Conservation (phyloP, 1,140 invertebrate genomes). For the Matsumurasca onukii region DNA sequence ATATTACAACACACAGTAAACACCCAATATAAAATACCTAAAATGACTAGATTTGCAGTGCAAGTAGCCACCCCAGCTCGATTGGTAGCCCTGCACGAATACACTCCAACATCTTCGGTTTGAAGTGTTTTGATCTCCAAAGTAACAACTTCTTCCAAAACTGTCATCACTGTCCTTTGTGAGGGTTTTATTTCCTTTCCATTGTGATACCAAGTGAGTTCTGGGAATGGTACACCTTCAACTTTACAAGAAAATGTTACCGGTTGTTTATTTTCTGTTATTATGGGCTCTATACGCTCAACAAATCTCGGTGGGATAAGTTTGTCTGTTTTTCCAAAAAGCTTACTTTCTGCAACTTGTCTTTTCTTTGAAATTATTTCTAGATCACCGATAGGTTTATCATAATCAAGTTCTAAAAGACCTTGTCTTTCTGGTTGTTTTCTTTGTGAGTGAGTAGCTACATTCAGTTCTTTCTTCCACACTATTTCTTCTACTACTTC, state of each 20-base stretch:
- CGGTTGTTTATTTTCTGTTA: conserved; percentile 60
- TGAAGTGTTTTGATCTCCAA: conserved; percentile 65
- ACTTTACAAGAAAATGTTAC: conserved; percentile 66
- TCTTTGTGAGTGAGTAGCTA: conserved; percentile 54
- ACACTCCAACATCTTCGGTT: conserved; percentile 72
- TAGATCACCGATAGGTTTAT: conserved; percentile 56
- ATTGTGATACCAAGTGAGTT: conserved; percentile 78
- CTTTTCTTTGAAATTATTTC: conserved; percentile 54
- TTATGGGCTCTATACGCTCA: conserved; percentile 66
- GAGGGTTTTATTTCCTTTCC: conserved; percentile 62
- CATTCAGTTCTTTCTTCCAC: conserved; percentile 53
- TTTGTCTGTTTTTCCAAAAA: conserved; percentile 37
- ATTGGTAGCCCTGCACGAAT: conserved; percentile 77
- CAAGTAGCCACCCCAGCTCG: conserved; percentile 75
- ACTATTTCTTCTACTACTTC: conserved; percentile 47
- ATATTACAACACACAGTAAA: conserved; percentile 29
- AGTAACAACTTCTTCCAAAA: conserved; percentile 60
- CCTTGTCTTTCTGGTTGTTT: conserved; percentile 34
- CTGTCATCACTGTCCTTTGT: conserved; percentile 61
- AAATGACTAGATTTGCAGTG: conserved; percentile 69
- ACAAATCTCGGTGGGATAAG: conserved; percentile 65
- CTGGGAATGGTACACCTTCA: conserved; percentile 64
- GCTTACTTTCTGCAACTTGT: conserved; percentile 34
- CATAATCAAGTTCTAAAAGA: conserved; percentile 33
- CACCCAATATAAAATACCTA: conserved; percentile 56